Conservation (phyloP, 1,140 invertebrate species). For the Mya arenaria region DNA sequence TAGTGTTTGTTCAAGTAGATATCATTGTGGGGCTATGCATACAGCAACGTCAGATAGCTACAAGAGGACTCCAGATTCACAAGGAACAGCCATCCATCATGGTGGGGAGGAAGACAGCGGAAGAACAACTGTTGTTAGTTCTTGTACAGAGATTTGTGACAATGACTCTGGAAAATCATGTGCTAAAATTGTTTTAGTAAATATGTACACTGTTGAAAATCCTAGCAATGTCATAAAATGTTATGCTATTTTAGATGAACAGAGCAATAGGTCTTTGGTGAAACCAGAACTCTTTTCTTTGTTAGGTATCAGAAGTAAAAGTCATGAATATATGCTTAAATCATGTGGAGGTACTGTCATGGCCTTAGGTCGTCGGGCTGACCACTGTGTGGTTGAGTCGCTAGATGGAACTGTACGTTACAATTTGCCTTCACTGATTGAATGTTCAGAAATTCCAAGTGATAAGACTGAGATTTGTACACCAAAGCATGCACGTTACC, state of each 20-base stretch:
- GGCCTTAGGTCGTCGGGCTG: background rate
- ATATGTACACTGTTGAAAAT: background rate
- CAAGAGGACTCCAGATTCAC: too few relatives aligned
- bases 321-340: background rate
- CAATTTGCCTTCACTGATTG: conserved; percentile 11
- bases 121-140: background rate
- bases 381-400: background rate
- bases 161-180: conserved; percentile 50
- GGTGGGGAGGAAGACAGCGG: conserved; percentile 24
- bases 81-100: background rate
- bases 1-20: conserved; percentile 1
- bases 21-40: conserved; percentile 25
- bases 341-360: background rate
- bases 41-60: too few relatives aligned
- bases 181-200: conserved; percentile 41
- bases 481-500: conserved; percentile 23
- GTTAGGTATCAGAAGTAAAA: background rate
- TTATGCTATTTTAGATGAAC: conserved; percentile 22
- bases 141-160: conserved; percentile 36
- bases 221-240: background rate
- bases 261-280: conserved; percentile 7
- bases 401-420: background rate
- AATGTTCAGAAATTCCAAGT: conserved; percentile 55
- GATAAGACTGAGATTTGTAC: conserved; percentile 28
- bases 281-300: background rate